Evolutionary conservation across 2,888 invertebrate species (phyloP), one percentile per base, ranked within the genome.

Genomic region (Metalampra italica): DNA sequence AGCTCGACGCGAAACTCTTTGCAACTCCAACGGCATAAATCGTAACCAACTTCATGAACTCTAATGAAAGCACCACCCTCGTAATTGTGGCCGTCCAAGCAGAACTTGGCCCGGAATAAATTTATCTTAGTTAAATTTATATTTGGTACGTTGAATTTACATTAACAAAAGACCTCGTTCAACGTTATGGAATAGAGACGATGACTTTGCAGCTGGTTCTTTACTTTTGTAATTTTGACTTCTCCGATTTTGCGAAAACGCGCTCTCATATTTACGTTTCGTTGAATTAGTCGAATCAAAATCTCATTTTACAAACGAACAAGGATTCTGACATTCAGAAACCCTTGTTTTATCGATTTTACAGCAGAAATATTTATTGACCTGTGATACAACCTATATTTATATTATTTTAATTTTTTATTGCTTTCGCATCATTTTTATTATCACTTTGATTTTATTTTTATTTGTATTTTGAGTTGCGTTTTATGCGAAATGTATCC

Each of bases 1-100:
- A 39, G 9, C 15, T 3, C 39, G 8, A 13, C 4, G 15, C 14
- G 8, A 13, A 62, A 59, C 56, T 61, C 64, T 63, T 63, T 56
- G 64, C 46, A 66, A 66, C 60, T 66, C 40, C 42, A 22, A 9
- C 50, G 48, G 59, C 66, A 68, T 71, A 71, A 71, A 71, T 68
- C 66, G 58, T 54, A 46, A 49, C 61, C 57, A 68, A 71, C 59
- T 71, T 67, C 61, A 61, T 67, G 59, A 70, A 72, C 65, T 67
- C 64, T 69, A 70, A 68, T 69, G 63, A 66, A 72, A 68, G 62
- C 34, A 40, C 61, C 62, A 53, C 62, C 66, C 57, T 61, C 64
- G 60, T 71, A 71, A 68, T 66, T 68, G 66, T 66, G 61, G 50
- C 50, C 47, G 44, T 30, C 36, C 62, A 59, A 59, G 58, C 62